These are phyloP conservation scores for Andrena marginata DNA, from an alignment of 2,888 invertebrate species.

Conservation along the genomic window DNA sequence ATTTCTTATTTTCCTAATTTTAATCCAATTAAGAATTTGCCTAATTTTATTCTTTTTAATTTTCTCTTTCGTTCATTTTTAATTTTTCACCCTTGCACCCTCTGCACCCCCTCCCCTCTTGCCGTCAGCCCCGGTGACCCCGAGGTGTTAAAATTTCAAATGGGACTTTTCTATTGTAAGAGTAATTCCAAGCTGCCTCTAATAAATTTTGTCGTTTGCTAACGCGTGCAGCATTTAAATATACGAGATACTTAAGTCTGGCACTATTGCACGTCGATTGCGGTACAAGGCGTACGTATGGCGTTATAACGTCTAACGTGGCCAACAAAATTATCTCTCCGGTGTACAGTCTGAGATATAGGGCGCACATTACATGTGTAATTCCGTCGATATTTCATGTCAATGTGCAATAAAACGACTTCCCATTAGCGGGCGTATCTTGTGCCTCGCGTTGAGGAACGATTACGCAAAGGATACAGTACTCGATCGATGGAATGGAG, in stretches of 20 bases:
- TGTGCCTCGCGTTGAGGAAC: conserved; percentile 33
- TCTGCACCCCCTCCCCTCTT: too few relatives aligned
- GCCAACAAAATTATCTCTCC: conserved; percentile 51
- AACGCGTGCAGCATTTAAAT: background rate
- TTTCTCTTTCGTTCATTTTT: too few relatives aligned
- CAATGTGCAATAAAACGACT: conserved; percentile 55
- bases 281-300: conserved; percentile 15
- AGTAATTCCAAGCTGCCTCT: too few relatives aligned
- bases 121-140: too few relatives aligned
- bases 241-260: conserved; percentile 5
- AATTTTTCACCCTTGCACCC: too few relatives aligned
- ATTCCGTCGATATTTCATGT: conserved; percentile 61
- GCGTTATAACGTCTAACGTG: conserved; percentile 45
- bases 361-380: conserved; percentile 45
- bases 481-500: conserved; percentile 42
- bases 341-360: conserved; percentile 35
- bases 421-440: conserved; percentile 48
- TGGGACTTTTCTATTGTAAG: too few relatives aligned
- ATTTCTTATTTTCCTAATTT: too few relatives aligned
- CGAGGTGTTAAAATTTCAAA: too few relatives aligned
- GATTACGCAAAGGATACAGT: conserved; percentile 38
- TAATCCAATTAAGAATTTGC: too few relatives aligned
- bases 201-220: too few relatives aligned
- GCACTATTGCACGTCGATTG: conserved; percentile 10
- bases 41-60: too few relatives aligned